phyloP scores from a whole-genome alignment of 2,113 vertebrate genomes.

The Caracal caracal region DNA sequence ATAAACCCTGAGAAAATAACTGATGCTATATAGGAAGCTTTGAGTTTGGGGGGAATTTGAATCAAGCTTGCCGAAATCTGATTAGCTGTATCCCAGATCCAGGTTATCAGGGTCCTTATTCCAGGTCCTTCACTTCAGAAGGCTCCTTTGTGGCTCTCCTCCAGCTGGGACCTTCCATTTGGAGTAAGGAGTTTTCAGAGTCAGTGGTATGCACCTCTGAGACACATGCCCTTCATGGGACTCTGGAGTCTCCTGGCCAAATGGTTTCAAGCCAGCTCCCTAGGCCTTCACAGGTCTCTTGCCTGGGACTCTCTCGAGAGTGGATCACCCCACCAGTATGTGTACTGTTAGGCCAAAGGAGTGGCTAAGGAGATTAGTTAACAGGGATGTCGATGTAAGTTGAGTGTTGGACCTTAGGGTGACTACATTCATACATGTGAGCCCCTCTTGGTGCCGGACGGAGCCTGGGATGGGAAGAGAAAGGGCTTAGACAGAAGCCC shows the following conservation, averaged over 20 bases:
- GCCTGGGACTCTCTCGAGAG: background rate
- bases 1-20: background rate
- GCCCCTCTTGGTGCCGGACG: background rate
- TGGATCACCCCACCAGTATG: no score
- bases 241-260: background rate
- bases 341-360: background rate
- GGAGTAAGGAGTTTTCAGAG: background rate
- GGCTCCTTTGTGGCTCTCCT: background rate
- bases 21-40: background rate
- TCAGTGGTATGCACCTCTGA: background rate
- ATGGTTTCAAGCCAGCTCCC: background rate
- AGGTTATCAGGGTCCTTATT: background rate
- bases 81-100: background rate
- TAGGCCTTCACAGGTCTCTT: background rate
- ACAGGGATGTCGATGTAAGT: background rate
- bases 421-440: background rate
- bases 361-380: background rate
- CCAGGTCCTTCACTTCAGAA: background rate
- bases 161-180: background rate
- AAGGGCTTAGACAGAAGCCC: background rate
- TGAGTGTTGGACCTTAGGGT: background rate
- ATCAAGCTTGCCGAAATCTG: background rate
- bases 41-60: background rate
- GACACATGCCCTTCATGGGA: background rate
- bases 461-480: background rate